Base-by-base conservation (phyloP, 2,888 invertebrate species). In the Periphyllus acericola region DNA sequence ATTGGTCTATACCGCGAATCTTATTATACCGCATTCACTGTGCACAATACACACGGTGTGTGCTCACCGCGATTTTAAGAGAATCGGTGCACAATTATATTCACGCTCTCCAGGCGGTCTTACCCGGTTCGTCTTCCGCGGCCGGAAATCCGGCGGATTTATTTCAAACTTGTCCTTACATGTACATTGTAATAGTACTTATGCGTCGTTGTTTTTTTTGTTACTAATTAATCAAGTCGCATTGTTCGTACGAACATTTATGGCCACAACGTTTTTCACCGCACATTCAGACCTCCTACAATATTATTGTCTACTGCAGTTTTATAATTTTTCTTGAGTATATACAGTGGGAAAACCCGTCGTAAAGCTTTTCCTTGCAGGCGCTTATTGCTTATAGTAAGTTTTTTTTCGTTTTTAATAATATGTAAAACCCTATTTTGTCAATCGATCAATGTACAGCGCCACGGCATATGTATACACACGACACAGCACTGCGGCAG, bases 361-460 rank as follows among this genome's bases (percentile, higher is more conserved):
- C 71, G n/a, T 14, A 29, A 11, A 71, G 71, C 29, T 32, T 32
- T 29, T 14, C 32, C 6, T 29, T 14, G 32, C 11, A 14, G 17
- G 29, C 19, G 36, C 60, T 80, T 80, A 80, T 72, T 34, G 19
- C 32, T 40, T n/a, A 46, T 36, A 6, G 21, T 68, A 21, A 11
- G 25, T 21, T 32, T 36, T 40, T 68, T 80, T 66, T 52, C 11
- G 36, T 66, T 66, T 34, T 25, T 34, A 40, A 74, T 36, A 40
- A 74, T 36, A 40, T 74, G 19, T n/a, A 81, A 81, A 81, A 66
- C 66, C 17, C 40, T 81, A 29, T 71, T 46, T 78, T 52, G 3
- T 52, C 71, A 82, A 82, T 82, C 82, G 82, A 72, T 82, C 82
- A 82, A 40, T 21, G 36, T 80, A 4, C 36, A 66, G 68, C 8